phyloP scores from a whole-genome alignment of 2,797 vertebrate genomes.

The Chrosomus eos region DNA sequence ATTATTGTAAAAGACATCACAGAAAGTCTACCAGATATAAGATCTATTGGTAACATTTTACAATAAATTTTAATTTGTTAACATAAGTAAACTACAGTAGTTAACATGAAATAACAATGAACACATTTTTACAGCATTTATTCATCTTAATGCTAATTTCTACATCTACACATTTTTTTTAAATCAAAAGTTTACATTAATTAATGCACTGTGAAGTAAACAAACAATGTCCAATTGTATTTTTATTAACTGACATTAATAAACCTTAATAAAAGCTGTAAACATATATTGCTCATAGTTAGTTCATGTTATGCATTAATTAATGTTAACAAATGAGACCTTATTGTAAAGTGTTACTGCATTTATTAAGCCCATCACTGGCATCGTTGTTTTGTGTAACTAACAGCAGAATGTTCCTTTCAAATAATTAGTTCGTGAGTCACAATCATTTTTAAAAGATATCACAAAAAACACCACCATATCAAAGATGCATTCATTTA shows the following conservation, averaged over 20 bases:
- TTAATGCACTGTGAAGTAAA: no score
- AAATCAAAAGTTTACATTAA: no score
- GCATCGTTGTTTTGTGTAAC: background rate
- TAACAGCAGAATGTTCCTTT: background rate
- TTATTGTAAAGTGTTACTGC: background rate
- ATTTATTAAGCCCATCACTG: background rate
- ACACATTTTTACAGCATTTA: background rate
- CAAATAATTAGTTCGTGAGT: background rate
- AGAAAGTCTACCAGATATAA: background rate
- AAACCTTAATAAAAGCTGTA: background rate
- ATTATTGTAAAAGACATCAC: background rate
- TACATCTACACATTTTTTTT: no score
- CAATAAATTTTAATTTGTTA: background rate
- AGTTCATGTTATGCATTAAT: no score
- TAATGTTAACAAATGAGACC: background rate
- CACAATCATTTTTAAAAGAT: background rate
- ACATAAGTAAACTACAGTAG: no score
- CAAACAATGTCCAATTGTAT: no score
- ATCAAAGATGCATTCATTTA: background rate
- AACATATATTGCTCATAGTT: background rate
- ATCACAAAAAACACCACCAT: background rate
- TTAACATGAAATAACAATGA: background rate
- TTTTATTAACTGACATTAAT: background rate
- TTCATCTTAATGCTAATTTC: no score
- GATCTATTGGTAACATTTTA: background rate